Conservation (phyloP, 2,113 vertebrate species). For the Pitta sordida region DNA sequence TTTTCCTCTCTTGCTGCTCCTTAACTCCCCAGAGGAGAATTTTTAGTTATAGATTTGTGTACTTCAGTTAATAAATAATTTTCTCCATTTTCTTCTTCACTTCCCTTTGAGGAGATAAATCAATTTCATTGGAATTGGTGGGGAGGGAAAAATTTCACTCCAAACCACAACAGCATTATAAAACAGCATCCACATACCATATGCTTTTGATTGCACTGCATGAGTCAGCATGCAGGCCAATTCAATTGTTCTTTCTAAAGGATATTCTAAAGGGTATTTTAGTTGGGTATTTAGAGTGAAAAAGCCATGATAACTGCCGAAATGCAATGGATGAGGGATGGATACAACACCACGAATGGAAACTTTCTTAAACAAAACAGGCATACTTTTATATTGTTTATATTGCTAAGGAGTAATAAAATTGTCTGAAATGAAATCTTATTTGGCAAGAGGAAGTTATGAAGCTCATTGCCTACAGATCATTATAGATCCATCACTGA, state of each 20-base stretch:
- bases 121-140: too few relatives aligned
- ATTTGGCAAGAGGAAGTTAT: slow-evolving; percentile 23
- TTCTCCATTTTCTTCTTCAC: too few relatives aligned
- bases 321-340: not conserved
- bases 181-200: not conserved
- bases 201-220: not conserved
- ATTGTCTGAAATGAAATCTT: slow-evolving; percentile 2
- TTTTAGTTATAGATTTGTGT: too few relatives aligned
- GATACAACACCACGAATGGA: not conserved
- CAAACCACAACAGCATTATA: too few relatives aligned
- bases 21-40: too few relatives aligned
- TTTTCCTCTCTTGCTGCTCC: too few relatives aligned
- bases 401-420: slow-evolving; percentile 1
- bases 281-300: not conserved
- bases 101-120: too few relatives aligned
- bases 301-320: not conserved
- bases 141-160: too few relatives aligned
- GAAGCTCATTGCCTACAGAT: slow-evolving; percentile 6
- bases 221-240: not conserved
- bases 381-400: not conserved
- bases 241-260: not conserved
- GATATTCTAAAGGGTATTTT: not conserved
- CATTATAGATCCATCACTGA: slow-evolving; percentile 3
- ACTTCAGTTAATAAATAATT: too few relatives aligned
- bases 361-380: not conserved